Evolutionary conservation across 2,113 vertebrate genomes (phyloP).

Genomic region (Dolichotis patagonum): DNA sequence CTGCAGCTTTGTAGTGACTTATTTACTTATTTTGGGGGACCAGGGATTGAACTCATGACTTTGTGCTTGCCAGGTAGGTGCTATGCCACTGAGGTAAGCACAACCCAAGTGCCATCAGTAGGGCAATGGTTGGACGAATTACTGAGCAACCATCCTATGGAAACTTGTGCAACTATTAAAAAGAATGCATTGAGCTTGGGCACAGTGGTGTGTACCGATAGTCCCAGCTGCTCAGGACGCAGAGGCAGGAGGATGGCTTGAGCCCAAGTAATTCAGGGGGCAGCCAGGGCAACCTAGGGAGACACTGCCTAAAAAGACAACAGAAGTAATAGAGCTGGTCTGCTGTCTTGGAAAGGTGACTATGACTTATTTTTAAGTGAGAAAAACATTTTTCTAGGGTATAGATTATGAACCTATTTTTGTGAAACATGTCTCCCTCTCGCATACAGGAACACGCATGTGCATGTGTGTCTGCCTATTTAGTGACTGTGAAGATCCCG

Average conservation of each 20-base stretch:
- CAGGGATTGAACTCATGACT: too few species aligned
- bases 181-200: neutral
- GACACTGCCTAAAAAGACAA: neutral
- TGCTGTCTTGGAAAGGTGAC: too few species aligned
- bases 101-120: rapidly evolving
- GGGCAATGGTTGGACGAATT: too few species aligned
- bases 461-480: neutral
- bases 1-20: neutral
- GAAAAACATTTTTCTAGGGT: neutral
- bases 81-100: too few species aligned
- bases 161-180: neutral
- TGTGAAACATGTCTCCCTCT: neutral
- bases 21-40: too few species aligned
- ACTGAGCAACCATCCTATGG: neutral
- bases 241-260: neutral
- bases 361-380: neutral
- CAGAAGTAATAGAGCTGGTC: neutral
- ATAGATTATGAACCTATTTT: neutral
- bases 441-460: rapidly evolving
- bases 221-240: neutral
- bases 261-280: neutral
- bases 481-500: neutral
- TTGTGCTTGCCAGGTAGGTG: too few species aligned
- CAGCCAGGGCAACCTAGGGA: neutral
- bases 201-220: neutral